Evolutionary conservation across 2,113 vertebrate species (phyloP).

Genomic region (Hyla sarda): DNA sequence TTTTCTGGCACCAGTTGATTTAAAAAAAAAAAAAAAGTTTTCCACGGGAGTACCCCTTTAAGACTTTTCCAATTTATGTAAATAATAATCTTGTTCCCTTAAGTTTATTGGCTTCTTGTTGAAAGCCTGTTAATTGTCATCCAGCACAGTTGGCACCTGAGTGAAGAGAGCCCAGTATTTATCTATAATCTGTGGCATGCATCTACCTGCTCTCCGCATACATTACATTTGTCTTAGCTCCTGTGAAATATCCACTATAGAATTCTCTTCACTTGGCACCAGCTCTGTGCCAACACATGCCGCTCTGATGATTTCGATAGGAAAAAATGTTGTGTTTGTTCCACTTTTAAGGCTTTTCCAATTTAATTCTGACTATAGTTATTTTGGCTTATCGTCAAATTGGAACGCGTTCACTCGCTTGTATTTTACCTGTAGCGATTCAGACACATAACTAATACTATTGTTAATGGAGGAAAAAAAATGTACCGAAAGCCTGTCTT

Average conservation of each 20-base stretch:
- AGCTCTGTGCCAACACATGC: constrained; percentile 1
- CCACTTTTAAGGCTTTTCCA: background rate
- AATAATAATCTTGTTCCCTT: no score
- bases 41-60: no score
- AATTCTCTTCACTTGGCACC: background rate
- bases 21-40: no score
- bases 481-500: no score
- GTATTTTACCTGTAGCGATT: background rate
- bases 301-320: constrained; percentile 9
- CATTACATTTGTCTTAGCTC: background rate
- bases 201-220: background rate
- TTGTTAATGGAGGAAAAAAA: background rate
- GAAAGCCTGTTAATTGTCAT: background rate
- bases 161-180: background rate
- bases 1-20: no score
- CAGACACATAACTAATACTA: background rate
- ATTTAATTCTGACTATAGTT: constrained; percentile 12
- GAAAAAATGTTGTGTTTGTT: constrained; percentile 17
- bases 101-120: background rate
- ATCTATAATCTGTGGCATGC: background rate
- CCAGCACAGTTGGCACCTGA: background rate
- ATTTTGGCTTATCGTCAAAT: constrained; percentile 13
- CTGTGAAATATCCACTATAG: background rate
- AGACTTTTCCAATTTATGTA: no score
- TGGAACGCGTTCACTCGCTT: constrained; percentile 4